Evolutionary conservation across 1,140 invertebrate species (phyloP), one percentile per base, ranked within the genome.

Genomic region (Ericerus pela): DNA sequence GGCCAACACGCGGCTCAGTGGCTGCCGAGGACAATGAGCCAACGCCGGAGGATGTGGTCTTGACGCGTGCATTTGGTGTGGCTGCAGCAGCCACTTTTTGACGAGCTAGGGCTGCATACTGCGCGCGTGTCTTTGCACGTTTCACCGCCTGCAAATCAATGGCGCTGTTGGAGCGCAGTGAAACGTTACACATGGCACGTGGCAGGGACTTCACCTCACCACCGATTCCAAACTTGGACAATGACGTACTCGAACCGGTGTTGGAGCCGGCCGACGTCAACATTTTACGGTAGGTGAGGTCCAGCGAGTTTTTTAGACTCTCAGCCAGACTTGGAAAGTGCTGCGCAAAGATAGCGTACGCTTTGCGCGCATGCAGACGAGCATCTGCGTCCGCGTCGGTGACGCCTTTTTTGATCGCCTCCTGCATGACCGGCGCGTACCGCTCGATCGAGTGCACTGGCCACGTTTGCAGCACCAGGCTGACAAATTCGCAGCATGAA

Each of bases 301-400:
- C 94, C 27, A 98, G 72, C 0, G 79, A 80, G 29, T 82, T 79
- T 59, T 95, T 79, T 43, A 98, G 72, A 28, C 75, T 72, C 60
- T 96, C 92, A 1, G 90, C 92, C 62, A 89, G 80, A 22, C 88
- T 84, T 0, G 88, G 88, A 69, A 96, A 98, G 65, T 92, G 86
- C 18, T 84, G 79, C 55, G 85, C 81, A 72, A 95, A 96, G 33
- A 80, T 81, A 80, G 87, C 88, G 70, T 84, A 97, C 26, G 91
- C 90, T 86, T 78, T 81, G 63, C 87, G 73, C 0, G 83, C 81
- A 62, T 75, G 75, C 1, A 75, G 77, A 64, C 94, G 73, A 4
- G 92, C 90, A 59, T 92, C 85, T 16, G 82, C 75, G 69, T 97
- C 93, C 0, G 94, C 91, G 76, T 98, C 95, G 5, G 80, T 79